Evolutionary conservation across 2,888 invertebrate genomes (phyloP).

Genomic region (Ophion obscuratus): DNA sequence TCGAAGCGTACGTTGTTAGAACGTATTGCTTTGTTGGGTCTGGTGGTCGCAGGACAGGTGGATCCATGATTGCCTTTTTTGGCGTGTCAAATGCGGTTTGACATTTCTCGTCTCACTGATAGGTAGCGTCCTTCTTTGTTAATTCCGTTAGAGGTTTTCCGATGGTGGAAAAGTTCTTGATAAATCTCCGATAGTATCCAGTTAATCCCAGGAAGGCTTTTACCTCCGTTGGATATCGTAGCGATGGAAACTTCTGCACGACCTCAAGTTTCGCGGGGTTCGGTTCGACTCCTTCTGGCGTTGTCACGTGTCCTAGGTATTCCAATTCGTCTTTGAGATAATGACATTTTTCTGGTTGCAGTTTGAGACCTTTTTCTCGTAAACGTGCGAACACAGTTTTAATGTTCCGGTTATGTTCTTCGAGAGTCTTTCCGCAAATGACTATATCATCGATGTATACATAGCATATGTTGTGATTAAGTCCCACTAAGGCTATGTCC

Average conservation of each 20-base stretch:
- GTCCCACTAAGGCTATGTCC: slow-evolving; percentile 46
- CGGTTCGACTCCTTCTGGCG: slow-evolving; percentile 65
- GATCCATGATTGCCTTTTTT: slow-evolving; percentile 2
- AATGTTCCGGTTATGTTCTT: slow-evolving; percentile 60
- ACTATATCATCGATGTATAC: slow-evolving; percentile 67
- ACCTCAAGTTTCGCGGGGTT: slow-evolving; percentile 65
- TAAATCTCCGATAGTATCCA: too few species aligned
- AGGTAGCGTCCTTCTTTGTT: slow-evolving; percentile 33
- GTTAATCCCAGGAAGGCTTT: slow-evolving; percentile 35
- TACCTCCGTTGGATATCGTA: slow-evolving; percentile 65
- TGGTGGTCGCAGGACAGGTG: slow-evolving; percentile 70
- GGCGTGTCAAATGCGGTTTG: slow-evolving; percentile 24
- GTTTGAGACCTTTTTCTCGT: slow-evolving; percentile 42
- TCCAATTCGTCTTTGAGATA: slow-evolving; percentile 4
- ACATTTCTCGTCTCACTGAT: slow-evolving; percentile 26
- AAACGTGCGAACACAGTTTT: slow-evolving; percentile 51
- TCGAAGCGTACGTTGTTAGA: slow-evolving; percentile 75
- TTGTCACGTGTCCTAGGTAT: slow-evolving; percentile 46
- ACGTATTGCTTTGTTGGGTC: slow-evolving; percentile 70
- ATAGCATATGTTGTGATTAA: slow-evolving; percentile 53
- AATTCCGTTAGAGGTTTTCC: slow-evolving; percentile 41
- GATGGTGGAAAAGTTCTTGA: slow-evolving; percentile 55
- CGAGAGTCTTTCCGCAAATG: slow-evolving; percentile 51
- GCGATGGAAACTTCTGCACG: slow-evolving; percentile 64
- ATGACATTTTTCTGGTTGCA: slow-evolving; percentile 30